Evolutionary conservation across 2,113 vertebrate species (phyloP).

Genomic region (Lontra canadensis): DNA sequence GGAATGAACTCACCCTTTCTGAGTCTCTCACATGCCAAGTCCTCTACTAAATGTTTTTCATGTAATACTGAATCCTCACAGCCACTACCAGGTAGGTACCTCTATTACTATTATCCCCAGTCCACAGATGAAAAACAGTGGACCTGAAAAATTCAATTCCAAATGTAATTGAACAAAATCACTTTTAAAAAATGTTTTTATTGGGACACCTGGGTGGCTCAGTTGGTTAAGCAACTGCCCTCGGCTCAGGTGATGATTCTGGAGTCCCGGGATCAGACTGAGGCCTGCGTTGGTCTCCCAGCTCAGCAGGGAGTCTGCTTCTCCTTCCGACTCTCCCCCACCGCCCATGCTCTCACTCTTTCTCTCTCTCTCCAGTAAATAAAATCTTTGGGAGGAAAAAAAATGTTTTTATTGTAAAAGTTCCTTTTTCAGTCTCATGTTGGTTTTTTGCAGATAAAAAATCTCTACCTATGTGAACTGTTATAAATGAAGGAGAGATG

Average conservation of each 20-base stretch:
- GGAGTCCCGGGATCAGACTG: too few relatives aligned
- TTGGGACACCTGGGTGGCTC: neutral
- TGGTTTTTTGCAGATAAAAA: conserved; percentile 74
- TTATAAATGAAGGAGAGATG: conserved; percentile 71
- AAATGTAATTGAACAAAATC: conserved; percentile 60
- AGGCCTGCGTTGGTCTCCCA: too few relatives aligned
- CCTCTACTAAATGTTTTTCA: neutral
- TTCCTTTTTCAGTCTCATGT: conserved; percentile 61
- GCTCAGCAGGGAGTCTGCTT: too few relatives aligned
- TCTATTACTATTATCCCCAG: neutral
- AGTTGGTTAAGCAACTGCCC: too few relatives aligned
- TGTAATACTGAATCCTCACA: neutral
- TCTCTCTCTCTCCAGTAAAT: too few relatives aligned
- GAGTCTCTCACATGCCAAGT: neutral
- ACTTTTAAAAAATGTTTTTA: neutral
- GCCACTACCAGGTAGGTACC: neutral
- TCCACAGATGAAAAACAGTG: neutral
- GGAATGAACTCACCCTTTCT: neutral
- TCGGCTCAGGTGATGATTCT: too few relatives aligned
- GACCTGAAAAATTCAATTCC: conserved; percentile 53
- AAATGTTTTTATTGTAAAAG: conserved; percentile 47
- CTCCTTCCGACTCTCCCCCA: too few relatives aligned
- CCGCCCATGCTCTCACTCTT: too few relatives aligned
- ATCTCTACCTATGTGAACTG: conserved; percentile 65
- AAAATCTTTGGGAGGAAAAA: too few relatives aligned